Base-by-base conservation (phyloP, 2,888 invertebrate species). In the Agriotes lineatus region DNA sequence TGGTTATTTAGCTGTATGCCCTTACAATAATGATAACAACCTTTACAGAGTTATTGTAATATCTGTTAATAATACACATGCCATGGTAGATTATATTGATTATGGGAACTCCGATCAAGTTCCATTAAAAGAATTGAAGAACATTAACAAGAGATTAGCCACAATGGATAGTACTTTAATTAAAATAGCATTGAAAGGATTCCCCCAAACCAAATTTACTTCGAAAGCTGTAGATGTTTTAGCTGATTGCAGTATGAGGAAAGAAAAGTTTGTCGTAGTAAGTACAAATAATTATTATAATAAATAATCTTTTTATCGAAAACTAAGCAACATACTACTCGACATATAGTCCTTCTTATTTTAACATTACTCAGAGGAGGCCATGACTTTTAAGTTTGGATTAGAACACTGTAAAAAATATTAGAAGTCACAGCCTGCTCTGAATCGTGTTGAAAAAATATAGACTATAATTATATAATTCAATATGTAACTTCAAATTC, bases 11-110 rank as follows among this genome's bases (percentile, higher is more conserved):
- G 80, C 78, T 12, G 52, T 81, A n/a, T 74, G 75, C 25, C 64
- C 71, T 18, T 58, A 25, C 72, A 72, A 54, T 75, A n/a, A n/a
- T n/a, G 77, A 50, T 72, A 65, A 68, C 1, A 70, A 70, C 35
- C 48, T 80, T 19, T 77, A 74, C 44, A 72, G 82, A 58, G 81
- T 75, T 0, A 67, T 76, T 9, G 75, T 82, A 5, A 66, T 19
- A 22, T 71, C 74, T 0, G 63, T 77, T 12, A 62, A 73, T 10
- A 58, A 60, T 2, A 56, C 60, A 10, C 57, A 48, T 19, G 79
- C 74, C 2, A 71, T 72, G 10, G 67, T 81, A 1, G 74, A 77
- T 22, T 81, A 77, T 59, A 22, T 80, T 6, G 82, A 82, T 72
- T 78, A 78, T 60, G 70, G 75, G 7, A 77, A 77, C 33, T 71